A percentile compares a stretch with the other conserved stretches of the same genome.
These are phyloP conservation scores for Macaca nemestrina DNA, from an alignment of 2,113 vertebrate genomes.

Conservation along the genomic window DNA sequence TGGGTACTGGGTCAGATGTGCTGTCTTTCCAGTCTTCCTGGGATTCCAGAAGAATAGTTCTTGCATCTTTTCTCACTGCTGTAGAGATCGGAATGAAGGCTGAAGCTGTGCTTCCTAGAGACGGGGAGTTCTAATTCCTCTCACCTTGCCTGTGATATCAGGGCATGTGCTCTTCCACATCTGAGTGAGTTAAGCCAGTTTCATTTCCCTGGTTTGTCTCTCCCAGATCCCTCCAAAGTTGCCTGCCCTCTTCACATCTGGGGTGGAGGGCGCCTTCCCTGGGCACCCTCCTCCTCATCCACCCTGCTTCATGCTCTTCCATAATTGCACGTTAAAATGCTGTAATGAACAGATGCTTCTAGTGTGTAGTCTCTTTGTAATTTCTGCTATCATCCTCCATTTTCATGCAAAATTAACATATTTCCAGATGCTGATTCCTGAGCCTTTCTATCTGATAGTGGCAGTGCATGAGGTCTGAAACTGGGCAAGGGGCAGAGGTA, in stretches of 20 bases:
- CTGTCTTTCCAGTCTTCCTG: not conserved
- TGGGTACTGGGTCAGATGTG: not conserved
- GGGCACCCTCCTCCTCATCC: not conserved
- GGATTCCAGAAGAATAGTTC: not conserved
- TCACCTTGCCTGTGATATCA: not conserved
- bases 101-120: not conserved
- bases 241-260: not conserved
- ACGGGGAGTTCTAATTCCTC: not conserved
- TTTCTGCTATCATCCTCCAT: not conserved
- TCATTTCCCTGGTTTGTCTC: not conserved
- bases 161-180: not conserved
- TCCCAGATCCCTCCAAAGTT: not conserved
- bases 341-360: not conserved
- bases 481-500: not conserved
- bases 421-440: constrained; percentile 20
- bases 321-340: not conserved
- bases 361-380: not conserved
- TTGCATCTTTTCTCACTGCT: not conserved
- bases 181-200: not conserved
- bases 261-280: not conserved
- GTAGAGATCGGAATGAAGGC: not conserved
- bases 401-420: not conserved
- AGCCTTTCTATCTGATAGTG: not conserved
- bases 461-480: not conserved
- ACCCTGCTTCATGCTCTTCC: not conserved